Percentiles rank a stretch among this genome's conserved stretches.
Conservation (phyloP, 1,140 invertebrate species). For the Drosophila burlai region DNA sequence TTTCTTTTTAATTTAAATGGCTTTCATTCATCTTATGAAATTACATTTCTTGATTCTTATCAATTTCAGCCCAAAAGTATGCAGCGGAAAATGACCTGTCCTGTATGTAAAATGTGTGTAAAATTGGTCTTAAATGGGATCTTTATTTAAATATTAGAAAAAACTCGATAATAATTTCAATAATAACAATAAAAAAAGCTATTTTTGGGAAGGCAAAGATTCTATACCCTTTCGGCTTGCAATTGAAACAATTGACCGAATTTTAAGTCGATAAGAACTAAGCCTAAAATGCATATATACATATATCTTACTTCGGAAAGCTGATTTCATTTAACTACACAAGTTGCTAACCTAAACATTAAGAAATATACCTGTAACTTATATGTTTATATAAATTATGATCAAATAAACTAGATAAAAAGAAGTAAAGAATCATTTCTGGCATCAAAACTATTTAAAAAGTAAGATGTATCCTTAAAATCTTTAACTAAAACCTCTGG, state of each 20-base stretch:
- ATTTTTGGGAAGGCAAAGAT: not conserved
- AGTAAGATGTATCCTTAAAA: not conserved
- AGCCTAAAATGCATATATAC: not conserved
- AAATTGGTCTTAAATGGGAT: not conserved
- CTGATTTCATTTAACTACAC: not conserved
- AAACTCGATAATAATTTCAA: not conserved
- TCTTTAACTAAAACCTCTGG: not conserved
- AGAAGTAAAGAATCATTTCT: too few species aligned
- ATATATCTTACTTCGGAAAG: not conserved
- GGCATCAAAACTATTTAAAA: too few species aligned
- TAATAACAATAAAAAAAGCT: not conserved
- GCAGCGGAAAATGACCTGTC: not conserved
- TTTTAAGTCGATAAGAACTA: not conserved
- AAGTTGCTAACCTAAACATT: too few species aligned
- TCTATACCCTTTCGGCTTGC: too few species aligned
- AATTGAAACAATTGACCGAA: too few species aligned
- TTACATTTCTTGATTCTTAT: not conserved
- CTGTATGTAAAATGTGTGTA: not conserved
- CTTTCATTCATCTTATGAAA: not conserved
- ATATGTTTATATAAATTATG: not conserved
- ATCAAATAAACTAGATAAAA: too few species aligned
- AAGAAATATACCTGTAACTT: not conserved
- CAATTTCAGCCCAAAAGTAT: conserved; percentile 20
- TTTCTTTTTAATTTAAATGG: not conserved
- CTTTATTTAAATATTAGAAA: not conserved